Evolutionary conservation across 2,888 invertebrate species (phyloP).

Genomic region (Torymus tubicola): DNA sequence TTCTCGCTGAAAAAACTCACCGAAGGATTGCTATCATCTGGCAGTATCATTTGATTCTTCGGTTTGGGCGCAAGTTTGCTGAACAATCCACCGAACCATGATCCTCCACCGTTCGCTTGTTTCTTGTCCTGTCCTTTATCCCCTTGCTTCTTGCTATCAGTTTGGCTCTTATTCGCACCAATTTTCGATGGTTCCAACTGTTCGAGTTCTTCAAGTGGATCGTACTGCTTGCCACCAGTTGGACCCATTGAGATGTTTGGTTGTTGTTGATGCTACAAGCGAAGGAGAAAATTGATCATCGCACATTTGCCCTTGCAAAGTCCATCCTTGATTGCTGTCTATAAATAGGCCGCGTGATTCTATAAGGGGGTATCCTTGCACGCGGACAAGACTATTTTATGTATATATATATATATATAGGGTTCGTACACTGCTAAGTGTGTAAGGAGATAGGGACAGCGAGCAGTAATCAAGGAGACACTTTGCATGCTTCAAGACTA

Average conservation of each 20-base stretch:
- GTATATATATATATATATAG: too few species aligned
- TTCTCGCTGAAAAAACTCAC: conserved; percentile 78
- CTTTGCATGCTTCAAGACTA: conserved; percentile 56
- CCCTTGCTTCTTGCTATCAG: conserved; percentile 60
- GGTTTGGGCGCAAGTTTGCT: conserved; percentile 88
- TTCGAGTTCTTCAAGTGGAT: conserved; percentile 75
- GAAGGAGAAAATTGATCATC: conserved; percentile 69
- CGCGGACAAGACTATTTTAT: neutral
- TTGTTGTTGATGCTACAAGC: conserved; percentile 69
- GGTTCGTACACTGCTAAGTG: too few species aligned
- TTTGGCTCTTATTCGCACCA: conserved; percentile 16
- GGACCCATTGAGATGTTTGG: conserved; percentile 72
- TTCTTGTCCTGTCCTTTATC: conserved; percentile 73
- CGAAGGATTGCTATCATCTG: conserved; percentile 94
- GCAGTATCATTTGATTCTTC: conserved; percentile 96
- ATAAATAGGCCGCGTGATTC: conserved; percentile 21
- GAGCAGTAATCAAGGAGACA: conserved; percentile 55
- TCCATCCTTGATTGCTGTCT: conserved; percentile 66
- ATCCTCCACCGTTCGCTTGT: conserved; percentile 76
- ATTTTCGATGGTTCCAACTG: conserved; percentile 67
- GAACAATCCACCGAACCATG: conserved; percentile 92
- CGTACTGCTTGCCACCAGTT: conserved; percentile 72
- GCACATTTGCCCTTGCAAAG: conserved; percentile 71
- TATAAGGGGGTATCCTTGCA: neutral
- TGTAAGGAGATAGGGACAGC: conserved; percentile 4